Percentiles rank a stretch among this genome's conserved stretches.
phyloP scores from a whole-genome alignment of 2,113 vertebrate species.

The Ochotona princeps region DNA sequence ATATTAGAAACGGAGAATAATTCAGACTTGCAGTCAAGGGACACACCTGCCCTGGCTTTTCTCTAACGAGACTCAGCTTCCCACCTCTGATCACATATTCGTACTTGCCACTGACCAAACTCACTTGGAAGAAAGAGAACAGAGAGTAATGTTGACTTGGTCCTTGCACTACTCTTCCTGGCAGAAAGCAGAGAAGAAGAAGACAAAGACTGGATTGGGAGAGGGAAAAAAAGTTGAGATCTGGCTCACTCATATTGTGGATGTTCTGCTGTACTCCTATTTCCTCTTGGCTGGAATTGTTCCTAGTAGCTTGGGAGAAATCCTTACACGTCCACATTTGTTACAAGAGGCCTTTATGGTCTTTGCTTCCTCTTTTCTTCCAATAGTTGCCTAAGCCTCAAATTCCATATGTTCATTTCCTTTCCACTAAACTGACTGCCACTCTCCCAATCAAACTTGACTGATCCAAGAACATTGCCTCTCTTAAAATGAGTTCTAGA shows the following conservation, averaged over 20 bases:
- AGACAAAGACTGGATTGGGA: neutral
- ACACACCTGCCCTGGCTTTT: neutral
- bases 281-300: neutral
- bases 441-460: conserved; percentile 7
- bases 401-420: conserved; percentile 33
- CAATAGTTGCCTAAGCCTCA: neutral
- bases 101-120: neutral
- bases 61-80: neutral
- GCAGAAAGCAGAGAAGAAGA: neutral
- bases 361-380: neutral
- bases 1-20: neutral
- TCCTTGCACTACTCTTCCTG: neutral
- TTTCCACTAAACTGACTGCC: conserved; percentile 18
- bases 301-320: neutral
- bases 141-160: neutral
- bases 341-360: neutral
- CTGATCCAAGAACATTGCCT: neutral
- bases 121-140: neutral
- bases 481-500: neutral
- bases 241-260: neutral
- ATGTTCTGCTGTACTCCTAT: neutral
- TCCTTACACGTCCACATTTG: neutral
- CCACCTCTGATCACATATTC: neutral
- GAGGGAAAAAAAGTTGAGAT: neutral
- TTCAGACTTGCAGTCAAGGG: neutral